Evolutionary conservation across 1,140 invertebrate species (phyloP).

Genomic region (Bombus ignitus): DNA sequence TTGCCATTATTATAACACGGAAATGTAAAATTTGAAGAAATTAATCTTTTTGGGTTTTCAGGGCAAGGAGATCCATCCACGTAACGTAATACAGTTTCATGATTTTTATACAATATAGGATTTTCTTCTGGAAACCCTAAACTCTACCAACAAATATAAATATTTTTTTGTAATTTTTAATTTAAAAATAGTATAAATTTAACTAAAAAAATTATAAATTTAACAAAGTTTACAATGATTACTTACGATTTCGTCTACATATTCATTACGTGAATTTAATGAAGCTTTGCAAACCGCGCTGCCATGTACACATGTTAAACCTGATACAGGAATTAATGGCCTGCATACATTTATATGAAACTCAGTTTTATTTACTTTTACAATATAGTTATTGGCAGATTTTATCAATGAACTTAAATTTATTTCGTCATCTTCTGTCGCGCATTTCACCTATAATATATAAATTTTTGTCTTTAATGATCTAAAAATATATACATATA

Average conservation of each 20-base stretch:
- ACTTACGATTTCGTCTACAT: slow-evolving; percentile 81
- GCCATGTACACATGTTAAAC: slow-evolving; percentile 81
- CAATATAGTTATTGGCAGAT: slow-evolving; percentile 80
- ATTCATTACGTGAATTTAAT: slow-evolving; percentile 64
- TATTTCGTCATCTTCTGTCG: slow-evolving; percentile 71
- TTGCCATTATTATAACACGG: slow-evolving; percentile 77
- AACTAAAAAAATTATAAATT: slow-evolving; percentile 13
- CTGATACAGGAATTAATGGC: slow-evolving; percentile 79
- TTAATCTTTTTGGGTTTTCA: slow-evolving; percentile 71
- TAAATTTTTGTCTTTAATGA: background rate
- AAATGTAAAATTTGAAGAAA: slow-evolving; percentile 80
- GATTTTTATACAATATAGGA: slow-evolving; percentile 70
- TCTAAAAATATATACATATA: slow-evolving; percentile 5
- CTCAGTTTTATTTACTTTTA: slow-evolving; percentile 73
- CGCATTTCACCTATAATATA: slow-evolving; percentile 69
- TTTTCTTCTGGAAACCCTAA: slow-evolving; percentile 79
- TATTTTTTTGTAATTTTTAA: background rate
- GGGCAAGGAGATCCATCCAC: slow-evolving; percentile 78
- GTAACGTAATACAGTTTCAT: slow-evolving; percentile 77
- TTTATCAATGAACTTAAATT: slow-evolving; percentile 81
- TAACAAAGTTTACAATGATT: slow-evolving; percentile 23
- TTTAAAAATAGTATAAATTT: background rate
- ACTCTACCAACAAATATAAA: slow-evolving; percentile 72
- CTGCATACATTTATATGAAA: slow-evolving; percentile 82
- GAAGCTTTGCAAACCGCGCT: slow-evolving; percentile 81